Percentiles rank a stretch among this genome's conserved stretches.
Conservation (phyloP, 1,140 invertebrate species). For the Zaprionus lachaisei region DNA sequence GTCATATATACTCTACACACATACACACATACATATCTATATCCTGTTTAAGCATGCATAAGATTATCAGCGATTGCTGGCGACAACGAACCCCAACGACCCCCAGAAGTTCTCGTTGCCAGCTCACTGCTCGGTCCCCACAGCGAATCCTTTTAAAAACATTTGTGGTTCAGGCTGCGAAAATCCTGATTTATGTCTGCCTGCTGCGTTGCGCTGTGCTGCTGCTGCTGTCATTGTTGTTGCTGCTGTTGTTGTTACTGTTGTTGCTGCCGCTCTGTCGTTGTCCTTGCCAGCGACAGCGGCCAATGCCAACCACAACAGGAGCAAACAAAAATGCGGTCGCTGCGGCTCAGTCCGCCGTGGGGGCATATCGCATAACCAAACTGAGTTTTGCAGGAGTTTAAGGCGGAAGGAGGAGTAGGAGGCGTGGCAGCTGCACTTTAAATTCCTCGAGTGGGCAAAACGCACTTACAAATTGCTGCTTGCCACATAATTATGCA, state of each 20-base stretch:
- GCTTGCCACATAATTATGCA: slow-evolving; percentile 77
- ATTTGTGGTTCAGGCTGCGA: slow-evolving; percentile 77
- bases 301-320: slow-evolving; percentile 73
- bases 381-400: background rate
- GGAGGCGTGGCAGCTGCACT: slow-evolving; percentile 56
- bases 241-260: slow-evolving; percentile 47
- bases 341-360: slow-evolving; percentile 20
- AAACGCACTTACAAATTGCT: slow-evolving; percentile 62
- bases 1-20: slow-evolving; percentile 26
- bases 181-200: slow-evolving; percentile 82
- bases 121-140: slow-evolving; percentile 18
- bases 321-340: slow-evolving; percentile 49
- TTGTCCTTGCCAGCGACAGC: slow-evolving; percentile 70
- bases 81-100: slow-evolving; percentile 47
- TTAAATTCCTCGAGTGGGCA: slow-evolving; percentile 57
- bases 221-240: slow-evolving; percentile 18
- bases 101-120: slow-evolving; percentile 18
- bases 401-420: background rate
- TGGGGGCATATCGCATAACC: slow-evolving; percentile 65
- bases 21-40: slow-evolving; percentile 18
- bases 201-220: slow-evolving; percentile 53
- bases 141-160: slow-evolving; percentile 80
- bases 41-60: slow-evolving; percentile 74
- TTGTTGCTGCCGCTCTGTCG: slow-evolving; percentile 51
- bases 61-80: slow-evolving; percentile 74